Percentiles rank a stretch among this genome's conserved stretches.
phyloP scores from a whole-genome alignment of 37 sponge, comb jelly and placozoan genomes.

The Aphrocallistes beatrix region DNA sequence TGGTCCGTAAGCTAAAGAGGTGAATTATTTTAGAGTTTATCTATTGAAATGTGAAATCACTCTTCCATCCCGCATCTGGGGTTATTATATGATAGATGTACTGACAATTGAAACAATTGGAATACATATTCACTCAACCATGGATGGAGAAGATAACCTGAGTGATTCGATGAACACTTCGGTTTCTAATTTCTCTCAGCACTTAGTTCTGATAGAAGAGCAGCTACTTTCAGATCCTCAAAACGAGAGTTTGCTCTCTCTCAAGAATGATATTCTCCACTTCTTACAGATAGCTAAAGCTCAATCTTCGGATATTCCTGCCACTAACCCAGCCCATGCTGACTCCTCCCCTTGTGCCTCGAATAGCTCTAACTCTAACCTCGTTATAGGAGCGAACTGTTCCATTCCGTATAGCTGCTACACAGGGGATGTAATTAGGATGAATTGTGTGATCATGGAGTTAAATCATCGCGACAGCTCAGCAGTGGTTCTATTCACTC shows the following conservation, averaged over 20 bases:
- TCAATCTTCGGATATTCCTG: not conserved
- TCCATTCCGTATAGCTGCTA: not conserved
- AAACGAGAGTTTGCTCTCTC: not conserved
- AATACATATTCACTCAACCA: too few relatives aligned
- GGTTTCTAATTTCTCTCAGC: constrained; percentile 1
- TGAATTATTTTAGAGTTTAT: too few relatives aligned
- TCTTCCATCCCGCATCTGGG: too few relatives aligned
- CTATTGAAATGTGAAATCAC: too few relatives aligned
- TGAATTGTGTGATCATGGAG: constrained; percentile 1
- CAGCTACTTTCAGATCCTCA: not conserved
- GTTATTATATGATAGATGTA: too few relatives aligned
- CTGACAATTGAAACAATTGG: too few relatives aligned
- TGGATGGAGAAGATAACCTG: too few relatives aligned
- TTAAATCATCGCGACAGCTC: not conserved
- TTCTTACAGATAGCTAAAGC: not conserved
- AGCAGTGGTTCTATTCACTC: not conserved
- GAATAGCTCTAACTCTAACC: not conserved
- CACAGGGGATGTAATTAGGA: not conserved
- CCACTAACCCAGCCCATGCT: too few relatives aligned
- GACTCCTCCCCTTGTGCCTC: not conserved
- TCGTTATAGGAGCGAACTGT: not conserved
- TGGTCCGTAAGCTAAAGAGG: too few relatives aligned
- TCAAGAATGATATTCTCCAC: not conserved
- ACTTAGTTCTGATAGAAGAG: not conserved
- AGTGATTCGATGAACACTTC: not conserved